Evolutionary conservation across 2,113 vertebrate species (phyloP).

Genomic region (Nycticebus coucang): DNA sequence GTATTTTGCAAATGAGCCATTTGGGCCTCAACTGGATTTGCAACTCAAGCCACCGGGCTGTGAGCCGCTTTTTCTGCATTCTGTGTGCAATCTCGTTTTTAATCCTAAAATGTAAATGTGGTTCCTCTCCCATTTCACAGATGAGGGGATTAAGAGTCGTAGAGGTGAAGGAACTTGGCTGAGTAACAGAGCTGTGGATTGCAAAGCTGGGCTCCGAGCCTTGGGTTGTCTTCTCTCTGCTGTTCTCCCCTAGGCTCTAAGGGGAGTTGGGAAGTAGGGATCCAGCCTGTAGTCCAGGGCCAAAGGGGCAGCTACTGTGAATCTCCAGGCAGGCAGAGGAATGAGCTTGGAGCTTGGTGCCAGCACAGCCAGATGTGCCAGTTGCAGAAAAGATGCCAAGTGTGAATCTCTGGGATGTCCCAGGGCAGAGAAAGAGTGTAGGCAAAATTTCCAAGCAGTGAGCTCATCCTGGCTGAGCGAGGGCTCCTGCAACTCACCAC

Average conservation of each 20-base stretch:
- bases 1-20: background rate
- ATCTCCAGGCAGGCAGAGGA: background rate
- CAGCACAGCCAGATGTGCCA: too few species aligned
- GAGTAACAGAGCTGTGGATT: background rate
- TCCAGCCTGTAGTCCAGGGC: background rate
- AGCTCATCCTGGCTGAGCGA: background rate
- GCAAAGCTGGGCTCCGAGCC: background rate
- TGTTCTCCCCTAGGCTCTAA: accelerated
- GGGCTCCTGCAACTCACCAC: background rate
- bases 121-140: background rate
- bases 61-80: background rate
- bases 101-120: background rate
- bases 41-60: background rate
- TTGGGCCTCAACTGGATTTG: background rate
- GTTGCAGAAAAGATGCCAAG: accelerated
- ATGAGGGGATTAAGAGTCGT: background rate
- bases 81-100: accelerated
- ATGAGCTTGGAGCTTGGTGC: too few species aligned
- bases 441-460: background rate
- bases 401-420: background rate
- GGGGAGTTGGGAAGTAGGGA: background rate
- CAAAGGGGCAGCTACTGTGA: background rate
- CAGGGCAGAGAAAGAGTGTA: background rate
- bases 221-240: background rate
- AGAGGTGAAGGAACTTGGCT: background rate